Evolutionary conservation across 2,888 invertebrate genomes (phyloP), one percentile per base, ranked within the genome.

Genomic region (Willowsia nigromaculata): DNA sequence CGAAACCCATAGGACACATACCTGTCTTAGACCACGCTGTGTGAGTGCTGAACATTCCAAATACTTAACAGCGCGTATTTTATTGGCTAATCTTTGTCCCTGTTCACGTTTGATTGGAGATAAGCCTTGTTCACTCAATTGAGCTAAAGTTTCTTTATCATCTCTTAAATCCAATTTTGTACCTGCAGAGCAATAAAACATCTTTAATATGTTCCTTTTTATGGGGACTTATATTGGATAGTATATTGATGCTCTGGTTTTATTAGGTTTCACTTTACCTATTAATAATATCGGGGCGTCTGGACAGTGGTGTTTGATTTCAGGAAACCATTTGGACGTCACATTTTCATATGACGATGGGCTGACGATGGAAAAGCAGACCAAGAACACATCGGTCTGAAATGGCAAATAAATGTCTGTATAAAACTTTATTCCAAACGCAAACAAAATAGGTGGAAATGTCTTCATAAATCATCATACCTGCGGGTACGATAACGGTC

Each of bases 331-430:
- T 95, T 99, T 99, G 92, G 98, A 98, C 93, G 98, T 98, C 91
- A 99, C 99, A 96, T 99, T 99, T 95, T 99, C 99, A 95, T 99
- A 99, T 78, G 99, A 99, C 82, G 99, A 99, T 91, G 99, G 99
- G 94, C 99, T 98, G 93, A 99, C 99, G 93, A 99, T 98, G 95
- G 99, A 99, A 95, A 99, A 99, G 95, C 99, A 99, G 95, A 99
- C 98, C 93, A 99, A 96, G 95, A 99, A 99, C 92, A 99, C 99
- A 95, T 99, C 99, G 92, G 99, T 99, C 96, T 99, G 94, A 47
- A 94, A 94, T n/a, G n/a, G n/a, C n/a, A n/a, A n/a, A n/a, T n/a
- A n/a, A n/a, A n/a, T n/a, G n/a, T n/a, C n/a, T n/a, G n/a, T n/a
- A n/a, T n/a, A n/a, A n/a, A n/a, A n/a, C n/a, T n/a, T n/a, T n/a